phyloP scores from a whole-genome alignment of 2,797 vertebrate species.

The Scleropages formosus region DNA sequence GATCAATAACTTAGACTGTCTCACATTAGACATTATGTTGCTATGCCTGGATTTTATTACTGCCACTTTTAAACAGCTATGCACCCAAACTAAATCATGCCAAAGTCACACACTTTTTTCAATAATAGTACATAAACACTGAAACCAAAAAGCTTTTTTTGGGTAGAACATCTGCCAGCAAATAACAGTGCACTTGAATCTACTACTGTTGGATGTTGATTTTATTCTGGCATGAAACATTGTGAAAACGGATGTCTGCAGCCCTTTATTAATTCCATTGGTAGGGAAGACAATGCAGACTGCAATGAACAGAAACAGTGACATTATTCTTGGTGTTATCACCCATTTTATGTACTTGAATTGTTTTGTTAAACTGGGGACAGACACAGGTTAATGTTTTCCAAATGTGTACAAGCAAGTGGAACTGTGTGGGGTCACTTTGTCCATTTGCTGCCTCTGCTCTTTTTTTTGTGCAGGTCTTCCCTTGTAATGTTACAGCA shows the following conservation, averaged over 20 bases:
- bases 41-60: constrained; percentile 5
- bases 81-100: constrained; percentile 7
- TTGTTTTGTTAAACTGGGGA: not conserved
- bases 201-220: not conserved
- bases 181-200: not conserved
- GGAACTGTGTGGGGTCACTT: not conserved
- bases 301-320: not conserved
- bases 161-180: not conserved
- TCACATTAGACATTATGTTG: not conserved
- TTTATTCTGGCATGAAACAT: not conserved
- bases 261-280: not conserved
- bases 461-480: too few species aligned
- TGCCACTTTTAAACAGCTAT: constrained; percentile 2
- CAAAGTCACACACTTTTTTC: not conserved
- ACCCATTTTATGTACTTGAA: not conserved
- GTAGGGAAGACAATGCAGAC: not conserved
- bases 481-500: too few species aligned
- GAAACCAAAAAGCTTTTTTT: constrained; percentile 20
- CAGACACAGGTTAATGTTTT: not conserved
- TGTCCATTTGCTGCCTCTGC: not conserved
- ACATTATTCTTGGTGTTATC: not conserved
- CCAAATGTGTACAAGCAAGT: constrained; percentile 7
- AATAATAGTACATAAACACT: not conserved
- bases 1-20: not conserved
- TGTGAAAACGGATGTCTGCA: not conserved